Percentiles rank a stretch among this genome's conserved stretches.
These are phyloP conservation scores for Apodemia mormo DNA, from an alignment of 2,888 invertebrate species.

Conservation along the genomic window DNA sequence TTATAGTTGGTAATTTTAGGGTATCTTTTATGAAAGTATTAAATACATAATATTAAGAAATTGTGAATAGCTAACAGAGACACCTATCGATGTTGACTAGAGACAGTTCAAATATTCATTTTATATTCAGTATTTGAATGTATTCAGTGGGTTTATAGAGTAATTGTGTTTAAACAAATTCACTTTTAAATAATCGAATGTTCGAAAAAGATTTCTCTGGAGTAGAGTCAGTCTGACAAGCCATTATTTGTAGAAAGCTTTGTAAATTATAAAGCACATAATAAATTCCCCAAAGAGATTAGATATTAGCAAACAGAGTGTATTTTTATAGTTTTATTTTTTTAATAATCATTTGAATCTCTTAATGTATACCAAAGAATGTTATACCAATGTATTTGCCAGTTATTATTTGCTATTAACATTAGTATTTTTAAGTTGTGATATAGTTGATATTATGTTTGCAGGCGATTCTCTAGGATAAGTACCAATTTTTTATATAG, in stretches of 20 bases:
- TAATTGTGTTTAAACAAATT: too few species aligned
- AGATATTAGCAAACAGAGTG: conserved; percentile 13
- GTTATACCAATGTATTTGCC: not conserved
- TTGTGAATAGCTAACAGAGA: too few species aligned
- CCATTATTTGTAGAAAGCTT: not conserved
- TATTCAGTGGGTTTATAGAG: not conserved
- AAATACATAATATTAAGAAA: not conserved
- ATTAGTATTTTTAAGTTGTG: too few species aligned
- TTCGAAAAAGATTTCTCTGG: not conserved
- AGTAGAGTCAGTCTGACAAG: not conserved
- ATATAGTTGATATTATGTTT: too few species aligned
- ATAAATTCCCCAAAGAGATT: not conserved
- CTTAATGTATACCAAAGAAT: conserved; percentile 2
- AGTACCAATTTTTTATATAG: too few species aligned
- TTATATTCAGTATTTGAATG: not conserved
- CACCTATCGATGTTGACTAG: not conserved
- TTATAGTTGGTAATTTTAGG: not conserved
- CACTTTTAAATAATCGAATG: not conserved
- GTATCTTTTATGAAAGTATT: not conserved
- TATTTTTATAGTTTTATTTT: conserved; percentile 19
- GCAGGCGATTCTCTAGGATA: too few species aligned
- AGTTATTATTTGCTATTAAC: too few species aligned
- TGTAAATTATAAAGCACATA: not conserved
- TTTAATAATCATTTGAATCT: conserved; percentile 5
- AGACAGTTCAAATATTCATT: not conserved